Conservation (phyloP, 2,888 invertebrate genomes). For the Pheosia tremula region DNA sequence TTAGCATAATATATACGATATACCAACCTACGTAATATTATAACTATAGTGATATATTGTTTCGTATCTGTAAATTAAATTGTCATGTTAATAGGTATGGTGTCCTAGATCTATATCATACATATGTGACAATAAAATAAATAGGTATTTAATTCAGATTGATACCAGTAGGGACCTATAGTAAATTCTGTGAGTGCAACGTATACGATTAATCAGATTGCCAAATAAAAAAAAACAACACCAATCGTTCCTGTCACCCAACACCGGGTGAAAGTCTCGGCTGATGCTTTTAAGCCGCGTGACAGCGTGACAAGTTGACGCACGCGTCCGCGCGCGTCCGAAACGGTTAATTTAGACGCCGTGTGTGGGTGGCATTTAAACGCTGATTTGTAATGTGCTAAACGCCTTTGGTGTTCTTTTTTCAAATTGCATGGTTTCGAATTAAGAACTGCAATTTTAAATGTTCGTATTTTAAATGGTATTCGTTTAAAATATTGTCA, state of each 20-base stretch:
- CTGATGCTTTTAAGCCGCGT: slow-evolving; percentile 65
- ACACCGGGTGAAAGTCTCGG: slow-evolving; percentile 74
- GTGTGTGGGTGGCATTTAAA: slow-evolving; percentile 47
- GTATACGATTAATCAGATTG: slow-evolving; percentile 2
- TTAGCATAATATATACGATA: too few species aligned
- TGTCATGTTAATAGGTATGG: too few species aligned
- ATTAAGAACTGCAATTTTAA: not conserved
- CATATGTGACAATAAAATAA: too few species aligned
- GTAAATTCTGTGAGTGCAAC: not conserved
- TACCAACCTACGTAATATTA: too few species aligned
- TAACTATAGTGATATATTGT: too few species aligned
- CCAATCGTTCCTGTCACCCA: slow-evolving; percentile 63
- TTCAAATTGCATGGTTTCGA: not conserved
- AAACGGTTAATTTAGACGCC: slow-evolving; percentile 74
- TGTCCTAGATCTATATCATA: too few species aligned
- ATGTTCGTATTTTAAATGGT: not conserved
- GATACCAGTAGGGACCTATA: too few species aligned
- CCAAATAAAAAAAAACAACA: slow-evolving; percentile 40
- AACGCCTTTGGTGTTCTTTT: slow-evolving; percentile 2
- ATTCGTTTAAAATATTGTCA: not conserved
- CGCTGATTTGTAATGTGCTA: slow-evolving; percentile 44
- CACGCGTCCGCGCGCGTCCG: slow-evolving; percentile 70
- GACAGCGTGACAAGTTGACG: slow-evolving; percentile 78
- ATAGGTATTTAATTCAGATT: too few species aligned
- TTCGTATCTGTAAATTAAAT: too few species aligned